Evolutionary conservation across 2,888 invertebrate genomes (phyloP), one percentile per base, ranked within the genome.

Genomic region (Rhagonycha lutea): DNA sequence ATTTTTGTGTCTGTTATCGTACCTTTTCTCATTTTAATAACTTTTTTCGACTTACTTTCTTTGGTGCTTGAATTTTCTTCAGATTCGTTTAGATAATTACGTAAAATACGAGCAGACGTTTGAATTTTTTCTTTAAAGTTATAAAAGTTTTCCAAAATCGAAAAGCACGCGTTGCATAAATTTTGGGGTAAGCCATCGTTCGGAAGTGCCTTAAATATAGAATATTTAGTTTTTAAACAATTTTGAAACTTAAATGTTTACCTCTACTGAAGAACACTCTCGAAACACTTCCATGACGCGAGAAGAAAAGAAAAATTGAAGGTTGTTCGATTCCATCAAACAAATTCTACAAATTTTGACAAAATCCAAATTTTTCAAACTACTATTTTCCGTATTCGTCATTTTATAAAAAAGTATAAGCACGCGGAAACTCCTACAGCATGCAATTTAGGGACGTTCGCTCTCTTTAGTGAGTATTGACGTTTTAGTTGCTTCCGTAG

Each of bases 311-410:
- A 69, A 23, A 32, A 65, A 73, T 61, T 74, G 71, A 68, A 73
- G 32, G 67, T 72, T 73, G 63, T 65, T 72, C 8, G 69, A 69
- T 68, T 74, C 60, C 14, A 63, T n/a, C 62, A 79, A 65, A 70
- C 79, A 79, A 47, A 77, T 76, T 71, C 79, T 65, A 73, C 79
- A 79, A 10, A 78, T 74, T 70, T 72, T 76, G 14, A 69, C 60
- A 67, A 79, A 79, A 72, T 74, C 69, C 61, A 68, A 69, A 63
- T 28, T 67, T 63, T 26, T 12, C 24, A 14, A 61, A 61, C n/a
- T 61, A 24, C 11, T 28, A 26, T 29, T 26, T 70, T 29, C 74
- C 60, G 23, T 69, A 69, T 68, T 63, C 24, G 12, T 73, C 61
- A 28, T 71, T 75, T 72, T 72, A 67, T 67, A 60, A 47, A 72